Conservation (phyloP, 2,797 vertebrate genomes). For the Ciconia nigra region DNA sequence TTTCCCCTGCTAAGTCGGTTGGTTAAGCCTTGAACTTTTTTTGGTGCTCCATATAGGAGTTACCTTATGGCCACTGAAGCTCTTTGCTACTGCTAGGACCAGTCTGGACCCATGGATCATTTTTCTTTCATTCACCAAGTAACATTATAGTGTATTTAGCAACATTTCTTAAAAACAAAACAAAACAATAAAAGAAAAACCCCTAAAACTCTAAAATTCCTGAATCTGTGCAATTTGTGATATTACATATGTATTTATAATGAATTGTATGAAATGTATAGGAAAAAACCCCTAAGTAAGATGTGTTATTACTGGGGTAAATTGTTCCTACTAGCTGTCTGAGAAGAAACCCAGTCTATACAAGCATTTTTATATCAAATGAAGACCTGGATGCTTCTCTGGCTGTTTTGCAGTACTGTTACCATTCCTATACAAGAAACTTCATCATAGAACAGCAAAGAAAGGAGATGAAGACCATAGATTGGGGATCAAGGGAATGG, state of each 20-base stretch:
- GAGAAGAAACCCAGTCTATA: background rate
- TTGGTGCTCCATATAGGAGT: background rate
- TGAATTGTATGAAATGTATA: background rate
- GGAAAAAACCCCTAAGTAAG: fast-evolving
- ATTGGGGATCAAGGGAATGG: background rate
- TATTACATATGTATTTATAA: background rate
- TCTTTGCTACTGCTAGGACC: background rate
- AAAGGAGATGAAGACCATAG: background rate
- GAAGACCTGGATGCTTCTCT: background rate
- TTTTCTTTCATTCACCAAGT: background rate
- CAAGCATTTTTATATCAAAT: background rate
- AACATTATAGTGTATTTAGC: background rate
- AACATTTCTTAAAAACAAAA: background rate
- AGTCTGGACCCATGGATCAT: background rate
- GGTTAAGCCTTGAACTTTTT: background rate
- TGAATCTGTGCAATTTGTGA: background rate
- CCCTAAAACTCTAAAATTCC: background rate
- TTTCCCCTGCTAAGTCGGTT: fast-evolving
- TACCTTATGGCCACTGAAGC: background rate
- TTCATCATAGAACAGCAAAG: background rate
- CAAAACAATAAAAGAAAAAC: background rate
- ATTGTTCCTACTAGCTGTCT: background rate
- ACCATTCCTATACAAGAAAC: background rate
- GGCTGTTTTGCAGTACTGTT: background rate
- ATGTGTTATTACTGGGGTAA: background rate